Base-by-base conservation (phyloP, 2,888 invertebrate genomes). In the Arctia plantaginis region DNA sequence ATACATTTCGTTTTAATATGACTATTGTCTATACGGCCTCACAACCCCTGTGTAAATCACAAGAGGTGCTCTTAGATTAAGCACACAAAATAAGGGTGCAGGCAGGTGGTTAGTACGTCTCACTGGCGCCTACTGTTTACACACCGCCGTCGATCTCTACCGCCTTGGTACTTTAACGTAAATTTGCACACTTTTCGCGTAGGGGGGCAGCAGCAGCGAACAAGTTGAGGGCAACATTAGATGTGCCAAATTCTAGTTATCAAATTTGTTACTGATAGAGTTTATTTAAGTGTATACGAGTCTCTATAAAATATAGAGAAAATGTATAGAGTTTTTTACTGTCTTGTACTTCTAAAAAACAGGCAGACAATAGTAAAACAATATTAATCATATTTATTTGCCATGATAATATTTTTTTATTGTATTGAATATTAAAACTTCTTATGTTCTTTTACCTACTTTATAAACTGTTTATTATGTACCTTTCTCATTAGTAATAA, bases 121-220 rank as follows among this genome's bases (percentile, higher is more conserved):
- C 87, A 87, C 77, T 85, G 93, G 94, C 94, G 94, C 93, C 94
- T 78, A 23, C 69, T 94, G 91, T 94, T 93, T 94, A 89, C 89
- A 79, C 78, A 93, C 84, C 85, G 86, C 87, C 83, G 83, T 82
- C 82, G 74, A 81, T 75, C 79, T 83, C 86, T 90, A 86, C 81
- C 87, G 76, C 89, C 92, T 91, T 89, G 85, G 90, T 90, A 90
- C 91, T 91, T 90, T 86, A 80, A 87, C 88, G 88, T 86, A 85
- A 87, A 84, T 84, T 75, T 64, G 89, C 88, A 93, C 93, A 93
- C 83, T 91, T 86, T 87, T 80, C 76, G 80, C 69, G n/a, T 67
- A 71, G 65, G 75, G 75, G 68, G 59, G 18, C 23, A n/a, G 30
- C 30, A 30, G 30, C 30, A 44, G 64, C n/a, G 27, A 64, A 64